Conservation (phyloP, 2,888 invertebrate genomes). For the Drosophila anceps region DNA sequence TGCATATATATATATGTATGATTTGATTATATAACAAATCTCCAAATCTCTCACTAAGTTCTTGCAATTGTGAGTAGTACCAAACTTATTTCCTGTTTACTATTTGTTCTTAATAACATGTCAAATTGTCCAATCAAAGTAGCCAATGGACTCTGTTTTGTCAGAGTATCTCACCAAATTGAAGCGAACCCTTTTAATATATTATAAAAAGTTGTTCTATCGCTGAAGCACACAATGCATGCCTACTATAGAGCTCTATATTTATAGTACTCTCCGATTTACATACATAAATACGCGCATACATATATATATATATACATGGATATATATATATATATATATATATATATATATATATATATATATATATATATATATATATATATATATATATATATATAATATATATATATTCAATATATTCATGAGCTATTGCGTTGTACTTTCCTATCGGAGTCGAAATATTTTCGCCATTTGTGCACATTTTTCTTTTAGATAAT, state of each 20-base stretch:
- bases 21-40: too few relatives aligned
- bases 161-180: slow-evolving; percentile 17
- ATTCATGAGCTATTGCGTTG: slow-evolving; percentile 35
- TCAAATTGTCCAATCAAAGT: not conserved
- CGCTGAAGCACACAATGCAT: slow-evolving; percentile 29
- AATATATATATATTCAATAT: slow-evolving; percentile 8
- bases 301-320: too few relatives aligned
- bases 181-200: slow-evolving; percentile 42
- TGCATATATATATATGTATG: too few relatives aligned
- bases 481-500: too few relatives aligned
- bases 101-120: not conserved
- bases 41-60: too few relatives aligned
- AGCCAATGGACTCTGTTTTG: not conserved
- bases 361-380: slow-evolving; percentile 14
- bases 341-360: slow-evolving; percentile 7
- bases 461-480: slow-evolving; percentile 14
- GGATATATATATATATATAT: not conserved
- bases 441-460: slow-evolving; percentile 25
- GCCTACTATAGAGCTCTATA: slow-evolving; percentile 31
- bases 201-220: slow-evolving; percentile 28
- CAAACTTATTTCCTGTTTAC: not conserved
- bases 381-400: slow-evolving; percentile 1
- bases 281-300: not conserved
- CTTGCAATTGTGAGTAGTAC: not conserved
- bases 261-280: slow-evolving; percentile 36